These are phyloP conservation scores for Calliopum simillimum DNA, from an alignment of 2,888 invertebrate species.

Conservation along the genomic window DNA sequence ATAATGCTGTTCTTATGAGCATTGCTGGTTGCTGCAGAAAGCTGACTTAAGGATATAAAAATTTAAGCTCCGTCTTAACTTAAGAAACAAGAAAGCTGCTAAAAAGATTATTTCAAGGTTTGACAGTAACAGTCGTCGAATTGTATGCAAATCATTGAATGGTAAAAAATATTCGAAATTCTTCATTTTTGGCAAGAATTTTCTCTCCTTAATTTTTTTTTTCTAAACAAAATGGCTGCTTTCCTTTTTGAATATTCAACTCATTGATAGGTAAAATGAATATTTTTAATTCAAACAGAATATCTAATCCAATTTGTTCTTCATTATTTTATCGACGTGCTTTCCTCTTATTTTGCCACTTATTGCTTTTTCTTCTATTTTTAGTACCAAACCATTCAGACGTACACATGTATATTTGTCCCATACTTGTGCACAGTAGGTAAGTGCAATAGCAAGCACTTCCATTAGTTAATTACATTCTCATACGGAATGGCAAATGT, in stretches of 20 bases:
- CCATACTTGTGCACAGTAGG: not conserved
- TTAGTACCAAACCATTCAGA: too few relatives aligned
- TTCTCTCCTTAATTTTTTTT: not conserved
- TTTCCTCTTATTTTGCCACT: conserved; percentile 1
- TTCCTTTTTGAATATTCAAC: conserved; percentile 23
- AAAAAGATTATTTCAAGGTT: too few relatives aligned
- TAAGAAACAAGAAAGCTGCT: too few relatives aligned
- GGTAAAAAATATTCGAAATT: too few relatives aligned
- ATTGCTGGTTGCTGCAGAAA: too few relatives aligned
- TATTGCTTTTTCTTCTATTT: not conserved
- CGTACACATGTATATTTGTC: not conserved
- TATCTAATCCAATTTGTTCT: not conserved
- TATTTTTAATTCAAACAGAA: too few relatives aligned
- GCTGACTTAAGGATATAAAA: too few relatives aligned
- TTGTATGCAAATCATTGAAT: too few relatives aligned
- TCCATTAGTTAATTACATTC: conserved; percentile 57
- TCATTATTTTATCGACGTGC: not conserved
- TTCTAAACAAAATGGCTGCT: not conserved
- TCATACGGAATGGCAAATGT: not conserved
- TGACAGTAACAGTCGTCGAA: too few relatives aligned
- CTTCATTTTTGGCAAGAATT: too few relatives aligned
- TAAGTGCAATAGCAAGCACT: conserved; percentile 15
- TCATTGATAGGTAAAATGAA: conserved; percentile 21
- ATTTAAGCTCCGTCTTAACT: too few relatives aligned
- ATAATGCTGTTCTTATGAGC: too few relatives aligned